phyloP scores from a whole-genome alignment of 2,797 vertebrate species.

The Babyrousa celebensis region DNA sequence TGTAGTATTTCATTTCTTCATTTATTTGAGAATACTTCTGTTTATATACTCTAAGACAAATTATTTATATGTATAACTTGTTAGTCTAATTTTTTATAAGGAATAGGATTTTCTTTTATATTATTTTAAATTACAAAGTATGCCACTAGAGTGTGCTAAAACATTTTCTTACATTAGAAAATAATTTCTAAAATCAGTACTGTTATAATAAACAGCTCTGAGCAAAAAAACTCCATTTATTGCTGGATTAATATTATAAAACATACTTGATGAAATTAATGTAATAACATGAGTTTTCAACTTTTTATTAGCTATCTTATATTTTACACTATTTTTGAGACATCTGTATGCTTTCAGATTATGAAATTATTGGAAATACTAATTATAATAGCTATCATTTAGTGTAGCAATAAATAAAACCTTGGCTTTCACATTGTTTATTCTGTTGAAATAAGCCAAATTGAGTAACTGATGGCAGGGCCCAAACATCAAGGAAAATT shows the following conservation, averaged over 20 bases:
- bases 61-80: background rate
- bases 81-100: background rate
- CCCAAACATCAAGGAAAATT: conserved; percentile 7
- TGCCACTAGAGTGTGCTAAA: conserved; percentile 88
- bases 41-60: conserved; percentile 15
- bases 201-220: background rate
- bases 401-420: background rate
- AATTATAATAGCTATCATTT: background rate
- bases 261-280: conserved; percentile 18
- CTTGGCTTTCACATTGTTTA: background rate
- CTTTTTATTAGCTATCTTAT: background rate
- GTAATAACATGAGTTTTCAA: background rate
- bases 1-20: background rate
- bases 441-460: background rate
- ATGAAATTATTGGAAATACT: background rate
- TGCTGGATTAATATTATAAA: conserved; percentile 43
- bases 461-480: background rate
- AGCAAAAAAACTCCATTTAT: background rate
- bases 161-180: conserved; percentile 76
- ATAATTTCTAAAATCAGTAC: conserved; percentile 32
- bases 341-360: background rate
- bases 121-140: conserved; percentile 43
- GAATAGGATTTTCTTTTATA: background rate
- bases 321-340: background rate
- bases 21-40: background rate